Evolutionary conservation across 2,113 vertebrate species (phyloP).

Genomic region (Microcebus tavaratra): DNA sequence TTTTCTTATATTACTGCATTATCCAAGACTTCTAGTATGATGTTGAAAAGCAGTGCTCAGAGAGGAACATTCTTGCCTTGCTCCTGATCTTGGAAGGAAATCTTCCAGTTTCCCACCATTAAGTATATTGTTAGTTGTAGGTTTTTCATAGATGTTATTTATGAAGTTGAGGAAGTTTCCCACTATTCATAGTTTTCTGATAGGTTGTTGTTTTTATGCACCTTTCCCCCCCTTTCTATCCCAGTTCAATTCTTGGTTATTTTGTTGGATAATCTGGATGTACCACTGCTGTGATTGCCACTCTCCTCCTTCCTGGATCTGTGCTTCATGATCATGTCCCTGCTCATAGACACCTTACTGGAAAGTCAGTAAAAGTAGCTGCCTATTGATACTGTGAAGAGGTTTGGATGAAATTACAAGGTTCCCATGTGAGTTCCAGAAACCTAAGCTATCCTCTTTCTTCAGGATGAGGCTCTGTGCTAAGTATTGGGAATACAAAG

Average conservation of each 20-base stretch:
- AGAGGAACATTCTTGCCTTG: background rate
- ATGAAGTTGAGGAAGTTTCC: background rate
- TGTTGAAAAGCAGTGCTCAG: background rate
- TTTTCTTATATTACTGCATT: background rate
- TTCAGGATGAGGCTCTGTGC: background rate
- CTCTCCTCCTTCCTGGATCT: background rate
- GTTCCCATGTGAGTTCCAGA: background rate
- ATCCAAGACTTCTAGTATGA: background rate
- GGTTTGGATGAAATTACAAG: background rate
- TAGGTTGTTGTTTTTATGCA: background rate
- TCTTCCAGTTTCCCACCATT: background rate
- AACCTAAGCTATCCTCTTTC: background rate
- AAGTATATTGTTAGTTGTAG: background rate
- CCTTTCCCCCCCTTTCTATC: background rate
- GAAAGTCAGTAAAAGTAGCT: background rate
- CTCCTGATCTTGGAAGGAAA: background rate
- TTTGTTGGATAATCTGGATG: background rate
- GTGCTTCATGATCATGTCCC: background rate
- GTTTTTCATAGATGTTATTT: background rate
- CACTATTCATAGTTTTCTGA: background rate
- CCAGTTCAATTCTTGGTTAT: background rate
- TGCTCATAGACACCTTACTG: background rate
- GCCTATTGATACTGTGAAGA: background rate
- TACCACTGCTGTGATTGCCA: background rate
- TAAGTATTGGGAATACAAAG: background rate